Percentiles rank a stretch among this genome's conserved stretches.
Evolutionary conservation across 2,797 vertebrate genomes (phyloP).

Genomic region (Sebastes variabilis): DNA sequence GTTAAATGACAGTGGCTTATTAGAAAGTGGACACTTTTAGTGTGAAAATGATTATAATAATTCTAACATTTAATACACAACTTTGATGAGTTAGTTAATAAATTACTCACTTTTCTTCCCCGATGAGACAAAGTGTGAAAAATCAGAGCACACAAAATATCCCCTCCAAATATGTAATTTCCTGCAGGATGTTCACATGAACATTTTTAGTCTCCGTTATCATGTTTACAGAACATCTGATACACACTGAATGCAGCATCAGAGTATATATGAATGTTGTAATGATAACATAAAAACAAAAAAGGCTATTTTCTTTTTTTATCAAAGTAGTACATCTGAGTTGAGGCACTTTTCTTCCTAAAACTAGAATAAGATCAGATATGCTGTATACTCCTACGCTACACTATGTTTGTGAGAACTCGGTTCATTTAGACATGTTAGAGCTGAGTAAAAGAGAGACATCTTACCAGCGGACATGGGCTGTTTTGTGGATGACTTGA

Average conservation of each 20-base stretch:
- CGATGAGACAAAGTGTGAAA: neutral
- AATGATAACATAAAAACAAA: neutral
- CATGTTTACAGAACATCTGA: neutral
- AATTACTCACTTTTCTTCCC: neutral
- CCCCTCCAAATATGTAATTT: neutral
- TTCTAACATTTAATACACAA: neutral
- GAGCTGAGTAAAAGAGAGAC: neutral
- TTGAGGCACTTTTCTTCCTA: neutral
- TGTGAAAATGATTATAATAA: neutral
- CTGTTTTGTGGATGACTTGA: conserved; percentile 61
- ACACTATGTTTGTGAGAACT: neutral
- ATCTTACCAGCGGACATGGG: conserved; percentile 75
- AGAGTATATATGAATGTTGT: too few relatives aligned
- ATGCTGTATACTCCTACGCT: neutral
- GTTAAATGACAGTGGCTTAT: neutral
- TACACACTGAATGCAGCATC: neutral
- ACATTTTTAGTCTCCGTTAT: neutral
- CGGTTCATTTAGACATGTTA: neutral
- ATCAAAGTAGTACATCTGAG: neutral
- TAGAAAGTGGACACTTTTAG: neutral
- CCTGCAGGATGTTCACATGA: neutral
- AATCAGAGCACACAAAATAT: neutral
- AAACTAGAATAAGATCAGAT: neutral
- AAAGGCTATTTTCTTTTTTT: neutral
- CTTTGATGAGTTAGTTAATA: neutral